Evolutionary conservation across 2,113 vertebrate species (phyloP).

Genomic region (Corynorhinus townsendii): DNA sequence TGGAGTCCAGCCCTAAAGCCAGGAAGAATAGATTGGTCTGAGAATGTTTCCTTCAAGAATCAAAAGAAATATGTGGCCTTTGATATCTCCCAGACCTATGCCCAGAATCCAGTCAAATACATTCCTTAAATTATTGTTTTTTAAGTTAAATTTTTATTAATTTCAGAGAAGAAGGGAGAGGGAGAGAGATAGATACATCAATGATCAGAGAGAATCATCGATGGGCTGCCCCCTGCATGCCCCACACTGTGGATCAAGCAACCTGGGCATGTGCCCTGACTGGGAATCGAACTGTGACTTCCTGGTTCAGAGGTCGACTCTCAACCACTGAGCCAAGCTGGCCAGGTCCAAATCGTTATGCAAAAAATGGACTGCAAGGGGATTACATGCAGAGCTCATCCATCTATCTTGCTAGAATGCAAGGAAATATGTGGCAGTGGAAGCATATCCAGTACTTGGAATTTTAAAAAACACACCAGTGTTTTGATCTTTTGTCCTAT

Average conservation of each 20-base stretch:
- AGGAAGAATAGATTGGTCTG: not conserved
- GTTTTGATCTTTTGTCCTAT: slow-evolving; percentile 21
- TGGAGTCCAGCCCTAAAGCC: not conserved
- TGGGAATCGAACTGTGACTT: too few relatives aligned
- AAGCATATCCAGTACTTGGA: not conserved
- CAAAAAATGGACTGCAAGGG: not conserved
- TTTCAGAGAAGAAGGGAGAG: too few relatives aligned
- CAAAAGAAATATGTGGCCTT: not conserved
- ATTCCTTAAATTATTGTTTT: too few relatives aligned
- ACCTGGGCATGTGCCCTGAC: too few relatives aligned
- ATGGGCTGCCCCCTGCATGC: too few relatives aligned
- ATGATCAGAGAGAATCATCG: too few relatives aligned
- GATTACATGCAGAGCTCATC: not conserved
- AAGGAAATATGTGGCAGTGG: not conserved
- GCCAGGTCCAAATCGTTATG: not conserved
- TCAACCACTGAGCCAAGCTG: too few relatives aligned
- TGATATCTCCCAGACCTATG: not conserved
- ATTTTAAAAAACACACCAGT: not conserved
- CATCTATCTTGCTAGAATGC: not conserved
- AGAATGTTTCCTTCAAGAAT: not conserved
- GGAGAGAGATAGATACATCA: too few relatives aligned
- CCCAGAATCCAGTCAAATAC: not conserved
- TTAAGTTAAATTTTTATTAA: too few relatives aligned
- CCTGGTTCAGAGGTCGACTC: too few relatives aligned
- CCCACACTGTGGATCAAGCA: too few relatives aligned